Percentiles rank a stretch among this genome's conserved stretches.
phyloP scores from a whole-genome alignment of 2,888 invertebrate species.

The Erebia ligea region DNA sequence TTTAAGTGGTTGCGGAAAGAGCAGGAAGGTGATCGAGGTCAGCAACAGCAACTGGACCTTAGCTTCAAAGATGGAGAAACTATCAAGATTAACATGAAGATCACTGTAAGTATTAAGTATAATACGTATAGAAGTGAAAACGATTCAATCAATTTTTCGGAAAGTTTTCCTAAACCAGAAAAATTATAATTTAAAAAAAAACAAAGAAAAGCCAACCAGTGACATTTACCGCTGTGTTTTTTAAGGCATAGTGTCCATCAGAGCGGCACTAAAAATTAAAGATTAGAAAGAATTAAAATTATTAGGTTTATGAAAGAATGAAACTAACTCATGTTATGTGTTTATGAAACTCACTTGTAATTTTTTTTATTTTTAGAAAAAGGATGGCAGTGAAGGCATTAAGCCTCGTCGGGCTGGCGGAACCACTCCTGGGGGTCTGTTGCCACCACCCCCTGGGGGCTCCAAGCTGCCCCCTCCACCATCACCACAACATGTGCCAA shows the following conservation, averaged over 20 bases:
- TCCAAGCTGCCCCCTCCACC: constrained; percentile 90
- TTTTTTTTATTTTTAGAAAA: constrained; percentile 84
- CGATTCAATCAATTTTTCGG: too few species aligned
- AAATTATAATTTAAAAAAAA: too few species aligned
- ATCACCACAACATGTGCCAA: constrained; percentile 89
- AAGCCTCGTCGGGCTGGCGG: constrained; percentile 83
- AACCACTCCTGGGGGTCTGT: constrained; percentile 82
- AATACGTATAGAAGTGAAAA: too few species aligned
- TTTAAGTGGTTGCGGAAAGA: constrained; percentile 97
- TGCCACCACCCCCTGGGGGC: constrained; percentile 92
- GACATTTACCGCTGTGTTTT: too few species aligned
- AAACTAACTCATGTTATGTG: too few species aligned
- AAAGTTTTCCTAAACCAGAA: too few species aligned
- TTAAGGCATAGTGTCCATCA: too few species aligned
- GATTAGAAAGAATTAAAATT: too few species aligned
- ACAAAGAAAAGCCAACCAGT: too few species aligned
- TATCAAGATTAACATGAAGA: constrained; percentile 99
- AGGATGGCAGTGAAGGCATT: constrained; percentile 91
- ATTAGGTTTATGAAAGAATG: too few species aligned
- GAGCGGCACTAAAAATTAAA: too few species aligned
- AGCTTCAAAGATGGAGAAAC: constrained; percentile 99
- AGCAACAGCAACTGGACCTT: constrained; percentile 93
- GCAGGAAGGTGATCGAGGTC: constrained; percentile 88
- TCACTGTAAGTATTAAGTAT: constrained; percentile 85
- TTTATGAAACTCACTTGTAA: neutral